phyloP scores from a whole-genome alignment of 2,888 invertebrate genomes.

The Oxycera nigricornis region DNA sequence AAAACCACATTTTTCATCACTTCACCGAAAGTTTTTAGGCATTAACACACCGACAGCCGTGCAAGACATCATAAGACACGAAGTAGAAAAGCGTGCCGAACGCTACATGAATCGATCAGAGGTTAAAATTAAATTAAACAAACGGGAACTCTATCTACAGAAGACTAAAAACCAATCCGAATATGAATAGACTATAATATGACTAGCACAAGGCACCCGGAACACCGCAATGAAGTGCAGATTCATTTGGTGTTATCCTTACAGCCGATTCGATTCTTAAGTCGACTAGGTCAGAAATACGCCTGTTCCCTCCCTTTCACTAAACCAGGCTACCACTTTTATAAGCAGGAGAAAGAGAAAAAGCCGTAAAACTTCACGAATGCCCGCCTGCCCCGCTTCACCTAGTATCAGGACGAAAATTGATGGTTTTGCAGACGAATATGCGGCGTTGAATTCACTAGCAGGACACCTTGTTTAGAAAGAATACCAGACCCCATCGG shows the following conservation, averaged over 20 bases:
- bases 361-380: constrained; percentile 43
- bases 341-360: constrained; percentile 39
- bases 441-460: constrained; percentile 40
- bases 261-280: constrained; percentile 22
- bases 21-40: background rate
- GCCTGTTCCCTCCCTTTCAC: background rate
- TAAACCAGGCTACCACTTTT: background rate
- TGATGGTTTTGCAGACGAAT: constrained; percentile 46
- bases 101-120: background rate
- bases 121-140: background rate
- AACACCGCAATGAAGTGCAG: constrained; percentile 61
- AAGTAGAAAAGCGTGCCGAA: background rate
- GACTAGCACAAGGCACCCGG: constrained; percentile 62
- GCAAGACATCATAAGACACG: background rate
- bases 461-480: constrained; percentile 2
- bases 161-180: constrained; percentile 7
- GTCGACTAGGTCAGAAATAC: constrained; percentile 1
- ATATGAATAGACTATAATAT: constrained; percentile 40
- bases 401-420: constrained; percentile 36
- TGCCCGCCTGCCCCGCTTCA: constrained; percentile 10
- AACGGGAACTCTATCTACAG: background rate
- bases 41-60: background rate
- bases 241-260: constrained; percentile 16
- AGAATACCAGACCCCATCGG: background rate
- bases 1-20: too few species aligned